Evolutionary conservation across 1,140 invertebrate genomes (phyloP), one percentile per base, ranked within the genome.

Genomic region (Pogonus chalceus): DNA sequence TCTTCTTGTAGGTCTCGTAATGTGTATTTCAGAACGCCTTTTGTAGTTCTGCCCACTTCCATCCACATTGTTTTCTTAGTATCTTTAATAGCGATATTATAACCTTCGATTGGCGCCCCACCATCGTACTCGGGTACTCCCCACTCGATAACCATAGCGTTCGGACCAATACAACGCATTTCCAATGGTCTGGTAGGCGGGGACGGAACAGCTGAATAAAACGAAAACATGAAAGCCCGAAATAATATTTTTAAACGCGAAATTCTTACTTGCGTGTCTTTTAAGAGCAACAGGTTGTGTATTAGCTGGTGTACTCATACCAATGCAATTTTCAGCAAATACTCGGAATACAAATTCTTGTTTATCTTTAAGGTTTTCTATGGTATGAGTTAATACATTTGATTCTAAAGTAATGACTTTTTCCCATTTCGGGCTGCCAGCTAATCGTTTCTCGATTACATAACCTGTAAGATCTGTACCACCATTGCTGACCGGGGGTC

Each of bases 1-100:
- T 85, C 84, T 68, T 95, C 91, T 69, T 88, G 88, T 50, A 95
- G 72, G 65, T 94, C 90, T 65, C 84, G 81, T 46, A 94, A 88
- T 55, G 84, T 87, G 62, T 92, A 80, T 70, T 87, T 88, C 61
- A 90, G 88, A 31, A 85, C 80, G 56, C 88, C 84, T 1, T 87
- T 85, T 58, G 80, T 80, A 7, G 92, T 88, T 63, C 87, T 81
- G 14, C 89, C 91, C 47, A 95, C 90, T 80, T 95, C 90, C 77
- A 94, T 94, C 92, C 92, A 96, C 90, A 94, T 94, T 2, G 89
- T 93, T 66, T 92, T 91, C 65, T 84, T 86, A 35, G 83, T 79
- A 66, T 99, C 96, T 61, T 89, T 80, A 51, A 97, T 88, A 10
- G 92, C 92, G 59, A 97, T 87, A 61, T 91, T 92, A 69, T 98